Conservation (phyloP, 2,113 vertebrate species). For the Genyomyrus donnyi region DNA sequence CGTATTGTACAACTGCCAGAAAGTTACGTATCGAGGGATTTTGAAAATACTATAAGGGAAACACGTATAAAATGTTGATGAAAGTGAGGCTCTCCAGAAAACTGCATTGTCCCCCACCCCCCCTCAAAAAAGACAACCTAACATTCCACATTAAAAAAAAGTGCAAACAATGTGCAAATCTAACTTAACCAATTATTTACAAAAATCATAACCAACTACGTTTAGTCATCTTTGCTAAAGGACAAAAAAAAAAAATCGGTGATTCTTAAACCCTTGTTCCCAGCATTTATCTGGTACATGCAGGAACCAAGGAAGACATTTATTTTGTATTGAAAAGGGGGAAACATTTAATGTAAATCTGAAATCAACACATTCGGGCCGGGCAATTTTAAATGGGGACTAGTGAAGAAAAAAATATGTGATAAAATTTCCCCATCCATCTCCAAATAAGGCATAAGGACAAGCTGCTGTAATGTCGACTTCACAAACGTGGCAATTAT, state of each 20-base stretch:
- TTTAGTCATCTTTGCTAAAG: neutral
- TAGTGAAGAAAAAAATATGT: neutral
- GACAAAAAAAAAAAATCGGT: neutral
- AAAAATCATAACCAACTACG: neutral
- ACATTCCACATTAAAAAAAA: neutral
- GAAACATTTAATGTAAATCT: neutral
- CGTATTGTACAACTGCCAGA: neutral
- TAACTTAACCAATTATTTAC: neutral
- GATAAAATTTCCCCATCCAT: neutral
- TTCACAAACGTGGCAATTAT: neutral
- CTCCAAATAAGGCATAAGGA: constrained; percentile 14
- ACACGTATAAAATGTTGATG: neutral
- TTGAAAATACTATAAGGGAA: neutral
- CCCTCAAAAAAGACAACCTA: neutral
- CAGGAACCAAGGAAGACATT: neutral
- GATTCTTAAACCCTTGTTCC: neutral
- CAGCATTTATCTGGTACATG: neutral
- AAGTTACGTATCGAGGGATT: neutral
- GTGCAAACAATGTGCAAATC: constrained; percentile 1
- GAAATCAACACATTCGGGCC: neutral
- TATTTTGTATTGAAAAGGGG: neutral
- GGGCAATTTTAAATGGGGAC: neutral
- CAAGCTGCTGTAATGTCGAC: neutral
- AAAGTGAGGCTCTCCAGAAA: neutral
- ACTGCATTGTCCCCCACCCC: neutral